These are phyloP conservation scores for Melanophora roralis DNA, from an alignment of 2,888 invertebrate genomes.

Conservation along the genomic window DNA sequence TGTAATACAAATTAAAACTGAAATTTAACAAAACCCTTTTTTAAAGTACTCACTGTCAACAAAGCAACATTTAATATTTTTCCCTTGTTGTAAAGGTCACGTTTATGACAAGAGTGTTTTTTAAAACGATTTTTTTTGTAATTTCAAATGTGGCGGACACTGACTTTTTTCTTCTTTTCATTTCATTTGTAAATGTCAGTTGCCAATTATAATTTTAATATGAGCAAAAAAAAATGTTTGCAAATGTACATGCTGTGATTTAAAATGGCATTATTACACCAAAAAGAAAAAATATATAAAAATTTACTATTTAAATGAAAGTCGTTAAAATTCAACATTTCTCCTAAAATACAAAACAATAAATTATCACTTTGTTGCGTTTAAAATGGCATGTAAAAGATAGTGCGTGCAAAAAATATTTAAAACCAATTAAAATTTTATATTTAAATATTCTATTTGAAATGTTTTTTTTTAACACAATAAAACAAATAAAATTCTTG, in stretches of 20 bases:
- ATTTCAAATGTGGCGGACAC: slow-evolving; percentile 38
- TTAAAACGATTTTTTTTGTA: slow-evolving; percentile 23
- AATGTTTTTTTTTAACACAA: slow-evolving; percentile 20
- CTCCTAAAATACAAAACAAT: slow-evolving; percentile 23
- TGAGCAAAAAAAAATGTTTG: slow-evolving; percentile 20
- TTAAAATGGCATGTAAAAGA: slow-evolving; percentile 49
- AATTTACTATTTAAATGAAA: slow-evolving; percentile 13
- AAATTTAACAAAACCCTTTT: too few relatives aligned
- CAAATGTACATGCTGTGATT: slow-evolving; percentile 55
- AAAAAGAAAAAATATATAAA: not conserved
- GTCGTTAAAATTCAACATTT: slow-evolving; percentile 41
- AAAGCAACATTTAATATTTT: not conserved
- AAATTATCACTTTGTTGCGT: slow-evolving; percentile 52
- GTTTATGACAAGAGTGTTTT: slow-evolving; percentile 56
- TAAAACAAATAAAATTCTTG: slow-evolving; percentile 53
- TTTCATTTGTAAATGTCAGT: slow-evolving; percentile 55
- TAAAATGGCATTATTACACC: slow-evolving; percentile 42
- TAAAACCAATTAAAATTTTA: slow-evolving; percentile 60
- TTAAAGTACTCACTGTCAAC: slow-evolving; percentile 19
- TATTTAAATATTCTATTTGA: too few relatives aligned
- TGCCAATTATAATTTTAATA: slow-evolving; percentile 60
- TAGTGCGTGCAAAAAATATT: slow-evolving; percentile 57
- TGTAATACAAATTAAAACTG: too few relatives aligned
- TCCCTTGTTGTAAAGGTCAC: slow-evolving; percentile 41
- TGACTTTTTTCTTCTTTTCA: slow-evolving; percentile 15